phyloP scores from a whole-genome alignment of 2,113 vertebrate genomes.

The Sinocyclocheilus grahami region DNA sequence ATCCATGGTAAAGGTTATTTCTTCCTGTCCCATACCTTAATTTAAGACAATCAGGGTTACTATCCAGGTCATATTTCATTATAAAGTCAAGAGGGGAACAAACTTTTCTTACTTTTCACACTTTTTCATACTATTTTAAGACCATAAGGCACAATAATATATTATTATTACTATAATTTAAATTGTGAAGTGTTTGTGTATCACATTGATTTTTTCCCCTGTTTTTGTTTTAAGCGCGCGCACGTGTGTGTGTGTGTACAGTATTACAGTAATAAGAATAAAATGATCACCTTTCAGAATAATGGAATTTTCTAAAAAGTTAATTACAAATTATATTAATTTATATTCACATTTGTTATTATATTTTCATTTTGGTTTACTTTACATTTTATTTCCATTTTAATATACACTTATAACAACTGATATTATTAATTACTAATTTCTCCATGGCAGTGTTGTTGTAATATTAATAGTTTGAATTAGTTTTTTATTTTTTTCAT shows the following conservation, averaged over 20 bases:
- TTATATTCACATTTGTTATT: no score
- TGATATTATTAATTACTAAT: not conserved
- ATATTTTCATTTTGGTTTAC: not conserved
- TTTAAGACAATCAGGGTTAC: not conserved
- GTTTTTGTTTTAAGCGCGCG: not conserved
- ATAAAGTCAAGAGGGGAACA: not conserved
- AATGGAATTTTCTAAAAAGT: not conserved
- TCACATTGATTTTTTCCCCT: not conserved
- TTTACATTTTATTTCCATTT: not conserved
- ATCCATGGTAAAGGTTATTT: constrained; percentile 60
- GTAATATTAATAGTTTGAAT: not conserved
- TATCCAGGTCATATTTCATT: not conserved
- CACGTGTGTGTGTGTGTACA: no score
- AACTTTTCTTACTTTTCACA: not conserved
- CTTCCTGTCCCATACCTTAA: not conserved
- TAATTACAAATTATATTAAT: no score
- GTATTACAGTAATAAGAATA: not conserved
- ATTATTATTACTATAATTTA: not conserved
- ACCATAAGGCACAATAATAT: not conserved
- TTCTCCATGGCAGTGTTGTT: not conserved
- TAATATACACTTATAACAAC: not conserved
- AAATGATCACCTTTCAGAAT: not conserved
- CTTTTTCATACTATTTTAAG: not conserved
- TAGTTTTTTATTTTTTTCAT: no score
- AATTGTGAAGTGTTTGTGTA: not conserved